phyloP scores from a whole-genome alignment of 2,113 vertebrate genomes.

The Pristiophorus japonicus region DNA sequence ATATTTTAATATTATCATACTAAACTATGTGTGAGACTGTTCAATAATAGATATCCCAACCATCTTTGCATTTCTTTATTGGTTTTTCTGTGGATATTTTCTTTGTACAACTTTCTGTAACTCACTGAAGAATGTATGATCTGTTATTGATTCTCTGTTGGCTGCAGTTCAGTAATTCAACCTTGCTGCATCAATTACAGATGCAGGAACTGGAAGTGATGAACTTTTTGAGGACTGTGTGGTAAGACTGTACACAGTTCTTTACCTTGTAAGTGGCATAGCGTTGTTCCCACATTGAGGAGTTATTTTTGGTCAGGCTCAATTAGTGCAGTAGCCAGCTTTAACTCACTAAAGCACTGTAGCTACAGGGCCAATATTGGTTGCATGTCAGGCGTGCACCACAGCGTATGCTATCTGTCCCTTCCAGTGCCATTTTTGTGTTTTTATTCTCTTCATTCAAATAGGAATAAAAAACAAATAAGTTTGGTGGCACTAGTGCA shows the following conservation, averaged over 20 bases:
- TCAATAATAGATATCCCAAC: conserved; percentile 57
- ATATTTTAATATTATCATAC: conserved; percentile 76
- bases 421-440: too few relatives aligned
- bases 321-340: not conserved
- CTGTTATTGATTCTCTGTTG: not conserved
- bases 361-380: not conserved
- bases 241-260: not conserved
- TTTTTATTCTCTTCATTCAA: not conserved
- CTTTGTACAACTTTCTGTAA: not conserved
- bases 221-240: not conserved
- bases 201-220: not conserved
- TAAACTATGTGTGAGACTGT: conserved; percentile 65
- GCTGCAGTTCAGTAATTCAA: not conserved
- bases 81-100: conserved; percentile 38
- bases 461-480: not conserved
- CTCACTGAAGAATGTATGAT: not conserved
- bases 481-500: not conserved
- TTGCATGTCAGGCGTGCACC: not conserved
- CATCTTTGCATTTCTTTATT: conserved; percentile 42
- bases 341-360: not conserved
- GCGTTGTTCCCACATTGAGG: not conserved
- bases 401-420: not conserved
- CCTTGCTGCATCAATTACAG: not conserved
- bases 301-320: not conserved
- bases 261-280: not conserved